These are phyloP conservation scores for Cacatua alba DNA, from an alignment of 2,113 vertebrate species.

Conservation along the genomic window DNA sequence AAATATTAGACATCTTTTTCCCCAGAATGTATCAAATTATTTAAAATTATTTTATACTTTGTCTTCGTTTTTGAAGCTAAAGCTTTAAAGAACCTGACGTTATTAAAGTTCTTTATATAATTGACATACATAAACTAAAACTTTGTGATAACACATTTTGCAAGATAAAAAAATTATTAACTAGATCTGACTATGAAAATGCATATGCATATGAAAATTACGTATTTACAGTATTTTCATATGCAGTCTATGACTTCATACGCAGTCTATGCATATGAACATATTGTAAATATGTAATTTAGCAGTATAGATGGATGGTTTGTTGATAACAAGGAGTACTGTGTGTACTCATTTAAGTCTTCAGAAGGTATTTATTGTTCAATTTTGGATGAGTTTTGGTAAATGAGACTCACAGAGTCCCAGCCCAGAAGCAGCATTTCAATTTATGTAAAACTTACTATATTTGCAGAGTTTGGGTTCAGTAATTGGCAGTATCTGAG, in stretches of 20 bases:
- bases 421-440: background rate
- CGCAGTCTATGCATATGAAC: background rate
- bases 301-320: background rate
- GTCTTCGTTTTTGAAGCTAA: background rate
- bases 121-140: background rate
- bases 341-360: background rate
- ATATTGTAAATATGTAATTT: background rate
- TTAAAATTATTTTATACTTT: background rate
- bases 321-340: background rate
- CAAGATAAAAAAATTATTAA: background rate
- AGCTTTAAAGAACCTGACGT: background rate
- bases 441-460: background rate
- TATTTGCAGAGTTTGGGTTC: background rate
- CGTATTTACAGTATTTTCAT: background rate
- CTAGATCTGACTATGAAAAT: background rate
- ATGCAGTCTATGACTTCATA: background rate
- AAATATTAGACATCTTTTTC: background rate
- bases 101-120: background rate
- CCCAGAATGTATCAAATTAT: background rate
- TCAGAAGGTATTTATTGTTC: fast-evolving
- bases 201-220: background rate
- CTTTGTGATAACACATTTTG: background rate
- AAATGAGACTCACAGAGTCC: background rate
- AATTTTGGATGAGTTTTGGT: background rate
- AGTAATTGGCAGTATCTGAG: background rate